Conservation (phyloP, 2,113 vertebrate genomes). For the Pelodiscus sinensis region DNA sequence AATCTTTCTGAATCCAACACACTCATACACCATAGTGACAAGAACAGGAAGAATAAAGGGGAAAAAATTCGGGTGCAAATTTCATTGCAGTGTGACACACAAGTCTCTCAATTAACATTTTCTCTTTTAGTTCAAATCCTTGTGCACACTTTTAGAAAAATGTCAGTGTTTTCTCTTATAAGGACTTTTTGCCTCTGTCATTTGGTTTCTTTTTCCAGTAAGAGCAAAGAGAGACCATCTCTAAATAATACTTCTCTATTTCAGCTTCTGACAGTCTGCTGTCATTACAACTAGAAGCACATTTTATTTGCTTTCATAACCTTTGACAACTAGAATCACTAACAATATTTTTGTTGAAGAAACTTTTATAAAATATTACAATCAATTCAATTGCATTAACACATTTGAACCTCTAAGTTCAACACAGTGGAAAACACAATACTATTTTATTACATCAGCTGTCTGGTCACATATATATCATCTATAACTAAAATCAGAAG, state of each 20-base stretch:
- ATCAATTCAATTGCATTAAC: constrained; percentile 83
- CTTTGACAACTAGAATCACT: constrained; percentile 69
- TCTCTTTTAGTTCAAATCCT: not conserved
- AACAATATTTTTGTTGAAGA: constrained; percentile 74
- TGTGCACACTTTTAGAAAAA: not conserved
- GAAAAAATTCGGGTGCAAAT: not conserved
- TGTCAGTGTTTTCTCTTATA: not conserved
- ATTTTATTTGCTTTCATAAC: constrained; percentile 64
- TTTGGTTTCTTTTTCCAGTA: no score
- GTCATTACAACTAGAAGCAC: constrained; percentile 46
- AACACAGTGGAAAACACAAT: constrained; percentile 80
- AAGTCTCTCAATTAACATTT: not conserved
- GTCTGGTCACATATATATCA: constrained; percentile 83
- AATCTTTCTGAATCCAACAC: not conserved
- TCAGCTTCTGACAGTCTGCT: constrained; percentile 24
- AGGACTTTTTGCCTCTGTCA: not conserved
- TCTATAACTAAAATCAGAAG: constrained; percentile 68
- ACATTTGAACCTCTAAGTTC: constrained; percentile 77
- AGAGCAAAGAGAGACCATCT: not conserved
- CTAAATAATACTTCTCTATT: not conserved
- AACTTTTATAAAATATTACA: constrained; percentile 82
- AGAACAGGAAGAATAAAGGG: not conserved
- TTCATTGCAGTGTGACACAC: not conserved
- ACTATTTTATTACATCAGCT: constrained; percentile 82
- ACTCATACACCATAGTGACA: not conserved